phyloP scores from a whole-genome alignment of 2,888 invertebrate species.

The Aphodius sticticus region DNA sequence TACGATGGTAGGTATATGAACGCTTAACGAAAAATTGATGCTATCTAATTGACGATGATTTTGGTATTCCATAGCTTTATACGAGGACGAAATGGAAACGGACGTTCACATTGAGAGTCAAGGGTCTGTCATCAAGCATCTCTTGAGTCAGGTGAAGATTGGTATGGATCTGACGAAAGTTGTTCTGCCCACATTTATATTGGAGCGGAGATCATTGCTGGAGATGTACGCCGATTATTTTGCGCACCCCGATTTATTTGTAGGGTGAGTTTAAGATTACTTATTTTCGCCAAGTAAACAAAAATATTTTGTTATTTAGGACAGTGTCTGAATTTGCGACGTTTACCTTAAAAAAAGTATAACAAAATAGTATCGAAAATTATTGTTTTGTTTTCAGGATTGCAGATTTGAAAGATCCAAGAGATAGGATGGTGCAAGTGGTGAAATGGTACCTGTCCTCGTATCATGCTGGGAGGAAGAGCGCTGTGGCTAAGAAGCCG shows the following conservation, averaged over 20 bases:
- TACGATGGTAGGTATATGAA: constrained; percentile 71
- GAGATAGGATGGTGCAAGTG: constrained; percentile 92
- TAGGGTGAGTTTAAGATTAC: constrained; percentile 81
- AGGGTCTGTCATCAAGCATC: constrained; percentile 96
- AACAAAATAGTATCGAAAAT: no score
- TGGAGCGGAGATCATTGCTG: constrained; percentile 94
- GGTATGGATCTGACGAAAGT: constrained; percentile 99
- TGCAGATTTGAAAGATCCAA: constrained; percentile 84
- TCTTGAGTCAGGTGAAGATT: constrained; percentile 96
- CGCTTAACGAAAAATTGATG: no score
- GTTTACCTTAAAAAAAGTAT: not conserved
- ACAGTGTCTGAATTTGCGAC: no score
- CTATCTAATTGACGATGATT: not conserved
- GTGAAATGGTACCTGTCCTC: constrained; percentile 98
- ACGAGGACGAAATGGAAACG: constrained; percentile 90
- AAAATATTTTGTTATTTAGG: no score
- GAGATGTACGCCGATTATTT: constrained; percentile 99
- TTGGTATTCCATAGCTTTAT: constrained; percentile 71
- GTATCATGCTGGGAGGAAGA: constrained; percentile 98
- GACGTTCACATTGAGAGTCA: constrained; percentile 95
- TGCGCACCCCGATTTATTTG: constrained; percentile 97
- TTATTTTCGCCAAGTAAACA: no score
- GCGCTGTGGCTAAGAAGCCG: constrained; percentile 97
- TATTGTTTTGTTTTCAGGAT: constrained; percentile 71
- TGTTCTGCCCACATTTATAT: constrained; percentile 96